A percentile compares a stretch with the other conserved stretches of the same genome.
Conservation (phyloP, 2,113 vertebrate species). For the Piprites chloris region DNA sequence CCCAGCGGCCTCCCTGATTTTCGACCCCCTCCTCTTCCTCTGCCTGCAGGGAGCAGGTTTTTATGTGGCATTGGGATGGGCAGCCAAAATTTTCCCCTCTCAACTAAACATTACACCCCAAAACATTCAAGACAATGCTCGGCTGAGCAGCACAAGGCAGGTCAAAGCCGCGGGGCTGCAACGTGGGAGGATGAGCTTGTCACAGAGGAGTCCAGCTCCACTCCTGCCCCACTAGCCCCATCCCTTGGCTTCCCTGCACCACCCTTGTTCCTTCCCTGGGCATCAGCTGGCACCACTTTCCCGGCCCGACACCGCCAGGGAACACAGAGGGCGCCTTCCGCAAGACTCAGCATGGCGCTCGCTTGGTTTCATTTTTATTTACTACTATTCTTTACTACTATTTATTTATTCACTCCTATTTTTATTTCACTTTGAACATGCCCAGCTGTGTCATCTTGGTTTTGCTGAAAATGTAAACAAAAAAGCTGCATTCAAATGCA, state of each 20-base stretch:
- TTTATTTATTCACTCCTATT: constrained; percentile 64
- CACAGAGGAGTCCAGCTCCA: not conserved
- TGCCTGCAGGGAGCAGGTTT: not conserved
- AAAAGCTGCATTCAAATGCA: constrained; percentile 22
- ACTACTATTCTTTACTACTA: constrained; percentile 54
- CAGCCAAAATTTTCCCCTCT: not conserved
- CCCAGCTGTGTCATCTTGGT: constrained; percentile 65
- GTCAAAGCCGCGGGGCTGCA: not conserved
- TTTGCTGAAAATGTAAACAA: constrained; percentile 65
- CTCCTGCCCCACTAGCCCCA: not conserved
- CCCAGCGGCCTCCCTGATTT: not conserved
- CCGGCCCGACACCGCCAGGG: not conserved
- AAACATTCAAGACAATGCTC: rapidly evolving
- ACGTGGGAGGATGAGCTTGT: rapidly evolving
- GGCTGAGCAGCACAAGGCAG: not conserved
- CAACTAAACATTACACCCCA: not conserved
- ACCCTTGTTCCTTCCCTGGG: not conserved
- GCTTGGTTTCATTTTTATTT: constrained; percentile 27
- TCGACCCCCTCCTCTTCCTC: not conserved
- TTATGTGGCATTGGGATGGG: not conserved
- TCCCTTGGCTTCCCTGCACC: not conserved
- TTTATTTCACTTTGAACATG: constrained; percentile 62
- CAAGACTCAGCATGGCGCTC: not conserved
- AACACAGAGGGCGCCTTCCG: not conserved
- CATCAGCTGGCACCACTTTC: not conserved